Evolutionary conservation across 2,113 vertebrate genomes (phyloP), one percentile per base, ranked within the genome.

Genomic region (Zootoca vivipara): DNA sequence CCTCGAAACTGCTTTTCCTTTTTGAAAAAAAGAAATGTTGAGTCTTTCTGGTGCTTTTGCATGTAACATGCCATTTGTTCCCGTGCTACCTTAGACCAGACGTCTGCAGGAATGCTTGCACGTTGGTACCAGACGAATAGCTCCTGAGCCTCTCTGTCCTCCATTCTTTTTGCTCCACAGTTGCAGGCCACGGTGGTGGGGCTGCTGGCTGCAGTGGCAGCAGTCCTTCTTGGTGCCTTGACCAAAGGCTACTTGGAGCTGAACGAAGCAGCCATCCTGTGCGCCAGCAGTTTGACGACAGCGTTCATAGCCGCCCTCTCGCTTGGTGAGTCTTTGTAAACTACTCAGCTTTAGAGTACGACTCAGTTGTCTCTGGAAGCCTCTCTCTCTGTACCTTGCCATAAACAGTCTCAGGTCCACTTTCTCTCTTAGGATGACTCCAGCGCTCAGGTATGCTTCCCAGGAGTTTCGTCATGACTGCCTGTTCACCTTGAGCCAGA

Each of bases 111-210:
- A 46, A 35, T 30, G 30, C 33, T 65, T 81, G 18, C 30, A 18
- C 16, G 30, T 26, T 81, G 46, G 6, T 18, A 3, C 16, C 42
- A 30, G 64, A 10, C 24, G 10, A 18, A 28, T 35, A 5, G 15
- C 9, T 70, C 70, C 77, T 75, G 38, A 82, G 22, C 12, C 13
- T 35, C 83, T 87, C 86, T 93, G 62, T 89, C 85, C 89, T n/a
- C 38, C 86, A 89, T 87, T 91, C 7, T 89, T 93, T 82, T 79
- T 82, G 5, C 33, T 88, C 78, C 38, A 42, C 96, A 99, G 99
- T 97, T 98, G 30, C 99, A 99, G 96, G 98, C 99, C 89, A 99
- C 99, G 0, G 98, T 99, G 79, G 97, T 99, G 85, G 99, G 99
- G 28, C 97, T 99, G 56, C 97, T 99, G 87, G 98, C 99, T 3